Base-by-base conservation (phyloP, 1,140 invertebrate genomes). In the Cydia splendana region DNA sequence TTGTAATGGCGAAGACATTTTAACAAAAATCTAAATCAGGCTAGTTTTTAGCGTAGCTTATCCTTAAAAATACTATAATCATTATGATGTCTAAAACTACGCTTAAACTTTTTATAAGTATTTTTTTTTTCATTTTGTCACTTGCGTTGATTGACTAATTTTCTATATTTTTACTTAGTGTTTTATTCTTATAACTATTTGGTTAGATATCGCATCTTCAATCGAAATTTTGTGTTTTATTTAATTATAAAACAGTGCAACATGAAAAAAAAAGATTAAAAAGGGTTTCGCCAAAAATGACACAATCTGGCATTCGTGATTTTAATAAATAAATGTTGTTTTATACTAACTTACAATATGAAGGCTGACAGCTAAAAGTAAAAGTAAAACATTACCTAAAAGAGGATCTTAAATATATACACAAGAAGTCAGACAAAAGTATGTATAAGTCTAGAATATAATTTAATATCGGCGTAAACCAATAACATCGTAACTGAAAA, bases 271-370 rank as follows among this genome's bases (percentile, higher is more conserved):
- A 18, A 7, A 13, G 3, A 1, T 30, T 18, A 57, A 57, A 57
- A 57, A 57, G 7, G 15, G n/a, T 57, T 57, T 57, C 12, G 45
- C 45, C 12, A 48, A 48, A 48, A 48, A 15, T 15, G 45, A 4
- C 45, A 57, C 10, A 57, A 57, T 18, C 13, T 18, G 51, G n/a
- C 4, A 18, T 18, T 4, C 20, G 57, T 12, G n/a, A 62, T 24
- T 62, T 34, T 62, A 2, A 24, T 30, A 62, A 24, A 3, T 12
- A 62, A 6, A 18, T 18, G 45, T 57, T 15, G 69, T 71, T 38
- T 73, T 76, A 53, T 30, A 30, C 42, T 38, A 76, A 20, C 53
- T 76, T 73, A 76, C 65, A 73, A 51, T 71, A 53, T 73, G 45
- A 62, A 74, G 69, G 65, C 48, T 15, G 65, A 51, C 67, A 45